These are phyloP conservation scores for Megaptera novaeangliae DNA, from an alignment of 2,113 vertebrate genomes.

Conservation along the genomic window DNA sequence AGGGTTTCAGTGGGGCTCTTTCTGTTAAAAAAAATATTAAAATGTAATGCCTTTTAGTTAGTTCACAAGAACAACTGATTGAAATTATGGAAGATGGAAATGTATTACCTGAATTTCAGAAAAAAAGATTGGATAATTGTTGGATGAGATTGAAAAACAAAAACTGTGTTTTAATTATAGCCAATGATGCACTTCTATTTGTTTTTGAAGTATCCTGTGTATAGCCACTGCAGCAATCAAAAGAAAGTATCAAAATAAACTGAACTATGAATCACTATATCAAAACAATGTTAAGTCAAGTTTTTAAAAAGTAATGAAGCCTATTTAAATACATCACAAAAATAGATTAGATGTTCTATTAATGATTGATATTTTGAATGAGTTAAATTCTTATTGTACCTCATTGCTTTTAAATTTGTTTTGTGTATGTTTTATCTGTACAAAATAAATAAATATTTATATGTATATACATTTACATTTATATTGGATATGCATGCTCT, in stretches of 20 bases:
- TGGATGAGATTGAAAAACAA: background rate
- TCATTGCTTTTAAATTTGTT: background rate
- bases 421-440: background rate
- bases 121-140: background rate
- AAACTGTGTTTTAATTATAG: background rate
- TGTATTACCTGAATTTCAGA: background rate
- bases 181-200: background rate
- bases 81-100: background rate
- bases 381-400: background rate
- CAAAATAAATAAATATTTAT: background rate
- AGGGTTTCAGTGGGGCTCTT: background rate
- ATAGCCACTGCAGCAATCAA: background rate
- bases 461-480: background rate
- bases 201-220: background rate
- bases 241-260: background rate
- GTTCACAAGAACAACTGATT: background rate
- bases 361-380: background rate
- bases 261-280: background rate
- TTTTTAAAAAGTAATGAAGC: background rate
- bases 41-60: background rate
- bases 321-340: background rate
- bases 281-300: background rate
- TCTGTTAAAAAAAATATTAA: background rate
- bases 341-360: background rate
- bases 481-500: background rate